Percentiles rank a stretch among this genome's conserved stretches.
Conservation (phyloP, 2,888 invertebrate species). For the Epinotia brunnichana region DNA sequence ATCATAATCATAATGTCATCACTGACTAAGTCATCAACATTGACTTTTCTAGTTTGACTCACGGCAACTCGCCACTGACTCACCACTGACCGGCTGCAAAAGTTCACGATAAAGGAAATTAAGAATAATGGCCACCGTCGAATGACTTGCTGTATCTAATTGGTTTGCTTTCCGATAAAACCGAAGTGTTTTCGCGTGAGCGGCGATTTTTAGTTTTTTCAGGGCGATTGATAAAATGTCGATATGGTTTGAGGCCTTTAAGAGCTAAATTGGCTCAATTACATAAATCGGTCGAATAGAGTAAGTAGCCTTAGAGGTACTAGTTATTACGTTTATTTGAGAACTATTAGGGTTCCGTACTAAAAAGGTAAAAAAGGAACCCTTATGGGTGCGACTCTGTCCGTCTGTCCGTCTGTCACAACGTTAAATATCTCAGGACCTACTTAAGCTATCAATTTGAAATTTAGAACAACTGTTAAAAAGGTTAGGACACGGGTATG, state of each 20-base stretch:
- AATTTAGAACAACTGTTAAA: too few relatives aligned
- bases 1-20: background rate
- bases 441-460: too few relatives aligned
- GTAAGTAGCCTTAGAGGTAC: too few relatives aligned
- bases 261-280: slow-evolving; percentile 3
- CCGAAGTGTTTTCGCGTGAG: slow-evolving; percentile 3
- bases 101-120: background rate
- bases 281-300: background rate
- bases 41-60: slow-evolving; percentile 19
- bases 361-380: too few relatives aligned
- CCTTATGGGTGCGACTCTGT: too few relatives aligned
- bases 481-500: too few relatives aligned
- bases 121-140: background rate
- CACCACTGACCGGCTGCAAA: slow-evolving; percentile 4
- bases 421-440: too few relatives aligned
- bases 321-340: too few relatives aligned
- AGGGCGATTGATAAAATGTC: background rate
- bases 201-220: background rate
- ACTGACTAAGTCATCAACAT: background rate
- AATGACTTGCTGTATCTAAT: slow-evolving; percentile 28
- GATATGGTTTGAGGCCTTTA: background rate
- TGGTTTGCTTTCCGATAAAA: slow-evolving; percentile 15
- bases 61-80: background rate
- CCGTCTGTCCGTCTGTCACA: too few relatives aligned
- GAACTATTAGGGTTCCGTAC: too few relatives aligned